Evolutionary conservation across 2,113 vertebrate species (phyloP), one percentile per base, ranked within the genome.

Genomic region (Pagrus major): DNA sequence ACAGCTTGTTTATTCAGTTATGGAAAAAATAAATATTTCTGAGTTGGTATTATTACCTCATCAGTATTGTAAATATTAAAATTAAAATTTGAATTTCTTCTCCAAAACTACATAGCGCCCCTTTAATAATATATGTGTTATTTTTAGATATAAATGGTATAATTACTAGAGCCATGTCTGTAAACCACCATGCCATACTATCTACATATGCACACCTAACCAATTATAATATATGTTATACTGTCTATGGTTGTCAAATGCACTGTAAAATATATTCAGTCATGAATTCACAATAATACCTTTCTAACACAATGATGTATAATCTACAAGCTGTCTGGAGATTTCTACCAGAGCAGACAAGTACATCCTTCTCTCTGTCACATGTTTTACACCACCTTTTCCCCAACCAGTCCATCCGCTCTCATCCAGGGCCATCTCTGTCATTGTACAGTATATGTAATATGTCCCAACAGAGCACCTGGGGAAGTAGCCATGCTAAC

Each of bases 381-480:
- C 73, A 84, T 88, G 84, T 87, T 90, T 90, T 88, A 91, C 71
- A 77, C 79, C 82, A 83, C 79, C 88, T 83, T 86, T 81, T 83
- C 85, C 84, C 74, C 70, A 65, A 76, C 84, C 84, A 88, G 74
- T 88, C 80, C 71, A 87, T 91, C 80, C 76, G 83, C 78, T 79
- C 88, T 89, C 85, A 89, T 91, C 81, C 83, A 81, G 78, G 87
- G 84, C 83, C 90, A 88, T 88, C 84, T 84, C 88, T 93, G 88
- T 92, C 89, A 91, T 78, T 82, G 88, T 93, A 92, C 83, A 89
- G 88, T 92, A 86, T 88, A 91, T 93, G 85, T 92, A 93, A 94
- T 92, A 91, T 84, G 91, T 93, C 91, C 89, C 90, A 89, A 85
- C 86, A 89, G 83, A 80, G 86, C 91, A 93, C 88, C 90, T 88